Conservation (phyloP, 2,888 invertebrate genomes). For the Orchesella flavescens region DNA sequence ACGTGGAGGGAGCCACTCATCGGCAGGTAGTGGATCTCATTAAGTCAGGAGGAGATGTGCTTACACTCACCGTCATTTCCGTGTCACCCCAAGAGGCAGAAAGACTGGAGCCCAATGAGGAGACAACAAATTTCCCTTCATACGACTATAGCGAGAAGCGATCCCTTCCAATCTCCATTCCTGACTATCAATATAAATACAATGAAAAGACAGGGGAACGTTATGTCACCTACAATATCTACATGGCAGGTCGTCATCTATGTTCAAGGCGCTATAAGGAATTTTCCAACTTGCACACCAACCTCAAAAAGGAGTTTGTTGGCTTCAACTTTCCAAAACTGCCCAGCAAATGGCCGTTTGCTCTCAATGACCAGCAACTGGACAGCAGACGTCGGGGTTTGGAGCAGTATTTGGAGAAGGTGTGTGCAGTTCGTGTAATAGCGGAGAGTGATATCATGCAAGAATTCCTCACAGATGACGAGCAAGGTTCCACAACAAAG, state of each 20-base stretch:
- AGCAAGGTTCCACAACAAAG: slow-evolving; percentile 75
- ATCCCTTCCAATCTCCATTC: slow-evolving; percentile 84
- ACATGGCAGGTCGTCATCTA: slow-evolving; percentile 98
- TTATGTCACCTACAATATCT: slow-evolving; percentile 96
- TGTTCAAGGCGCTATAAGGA: slow-evolving; percentile 97
- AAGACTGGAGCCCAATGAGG: slow-evolving; percentile 88
- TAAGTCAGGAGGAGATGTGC: slow-evolving; percentile 97
- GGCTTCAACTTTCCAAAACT: slow-evolving; percentile 97
- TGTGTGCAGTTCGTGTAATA: slow-evolving; percentile 97
- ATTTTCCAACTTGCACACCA: slow-evolving; percentile 90
- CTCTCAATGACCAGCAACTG: slow-evolving; percentile 95
- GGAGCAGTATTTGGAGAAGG: slow-evolving; percentile 98
- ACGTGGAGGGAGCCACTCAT: slow-evolving; percentile 99
- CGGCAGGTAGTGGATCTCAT: slow-evolving; percentile 99
- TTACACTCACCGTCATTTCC: slow-evolving; percentile 96
- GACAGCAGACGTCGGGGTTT: slow-evolving; percentile 94
- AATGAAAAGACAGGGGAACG: slow-evolving; percentile 90
- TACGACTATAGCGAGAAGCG: slow-evolving; percentile 97
- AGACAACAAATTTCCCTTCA: slow-evolving; percentile 84
- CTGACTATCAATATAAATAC: slow-evolving; percentile 88
- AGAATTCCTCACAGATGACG: slow-evolving; percentile 95
- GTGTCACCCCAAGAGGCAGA: slow-evolving; percentile 93
- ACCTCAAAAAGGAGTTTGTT: slow-evolving; percentile 92
- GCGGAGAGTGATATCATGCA: slow-evolving; percentile 98
- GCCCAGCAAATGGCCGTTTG: slow-evolving; percentile 99